These are phyloP conservation scores for Tetragonula clypearis DNA, from an alignment of 1,140 invertebrate species.

Conservation along the genomic window DNA sequence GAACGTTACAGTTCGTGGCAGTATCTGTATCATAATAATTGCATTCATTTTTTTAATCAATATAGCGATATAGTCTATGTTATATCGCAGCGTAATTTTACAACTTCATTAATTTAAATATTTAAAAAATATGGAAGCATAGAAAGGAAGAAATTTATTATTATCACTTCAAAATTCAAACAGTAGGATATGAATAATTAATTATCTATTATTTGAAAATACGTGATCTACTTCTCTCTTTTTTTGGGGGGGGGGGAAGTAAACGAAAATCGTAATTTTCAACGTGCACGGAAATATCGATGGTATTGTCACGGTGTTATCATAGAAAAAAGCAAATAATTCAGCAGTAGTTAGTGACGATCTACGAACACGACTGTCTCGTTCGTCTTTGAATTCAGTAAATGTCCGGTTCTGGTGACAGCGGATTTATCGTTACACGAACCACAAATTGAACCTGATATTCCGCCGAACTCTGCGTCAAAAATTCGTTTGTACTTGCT, in stretches of 20 bases:
- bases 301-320: neutral
- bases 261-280: neutral
- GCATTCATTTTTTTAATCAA: neutral
- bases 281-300: neutral
- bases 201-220: neutral
- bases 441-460: neutral
- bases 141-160: too few species aligned
- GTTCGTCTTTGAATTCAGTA: neutral
- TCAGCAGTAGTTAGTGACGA: constrained; percentile 2
- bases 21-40: neutral
- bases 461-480: neutral
- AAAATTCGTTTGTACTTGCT: neutral
- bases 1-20: neutral
- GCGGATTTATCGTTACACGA: constrained; percentile 33
- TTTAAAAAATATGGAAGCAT: neutral
- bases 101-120: neutral
- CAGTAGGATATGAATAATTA: neutral
- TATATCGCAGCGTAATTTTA: neutral
- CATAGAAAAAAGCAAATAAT: constrained; percentile 26
- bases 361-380: neutral
- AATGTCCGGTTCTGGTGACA: constrained; percentile 31
- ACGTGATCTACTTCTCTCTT: neutral
- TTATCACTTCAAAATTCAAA: neutral
- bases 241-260: too few species aligned
- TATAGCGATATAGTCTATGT: neutral